phyloP scores from a whole-genome alignment of 2,888 invertebrate species.

The Busseola fusca region DNA sequence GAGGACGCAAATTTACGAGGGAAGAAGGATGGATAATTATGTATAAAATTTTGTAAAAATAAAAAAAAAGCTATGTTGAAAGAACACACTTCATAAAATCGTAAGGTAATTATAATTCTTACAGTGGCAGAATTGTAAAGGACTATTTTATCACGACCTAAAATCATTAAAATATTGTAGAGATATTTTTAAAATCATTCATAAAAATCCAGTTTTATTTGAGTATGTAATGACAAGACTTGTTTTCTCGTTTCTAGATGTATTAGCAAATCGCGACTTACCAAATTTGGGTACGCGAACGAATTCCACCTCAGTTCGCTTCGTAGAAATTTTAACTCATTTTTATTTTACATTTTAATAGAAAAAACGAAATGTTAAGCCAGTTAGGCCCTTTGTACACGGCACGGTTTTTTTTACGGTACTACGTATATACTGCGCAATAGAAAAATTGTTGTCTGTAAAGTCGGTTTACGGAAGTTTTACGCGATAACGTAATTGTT shows the following conservation, averaged over 20 bases:
- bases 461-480: too few relatives aligned
- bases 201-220: conserved; percentile 45
- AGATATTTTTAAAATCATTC: conserved; percentile 43
- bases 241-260: conserved; percentile 67
- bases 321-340: conserved; percentile 54
- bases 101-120: conserved; percentile 29
- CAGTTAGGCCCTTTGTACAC: conserved; percentile 42
- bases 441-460: too few relatives aligned
- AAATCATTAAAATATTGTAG: conserved; percentile 36
- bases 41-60: conserved; percentile 38
- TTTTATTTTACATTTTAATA: conserved; percentile 58
- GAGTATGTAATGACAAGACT: conserved; percentile 49
- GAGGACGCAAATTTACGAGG: conserved; percentile 37
- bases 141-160: conserved; percentile 35
- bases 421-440: not conserved
- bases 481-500: too few relatives aligned
- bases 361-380: conserved; percentile 48
- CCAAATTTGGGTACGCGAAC: conserved; percentile 59
- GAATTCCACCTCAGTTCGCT: conserved; percentile 59
- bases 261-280: conserved; percentile 54
- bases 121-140: conserved; percentile 11
- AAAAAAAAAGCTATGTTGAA: conserved; percentile 17
- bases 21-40: conserved; percentile 42
- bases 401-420: not conserved
- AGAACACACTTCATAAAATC: conserved; percentile 18